These are phyloP conservation scores for Meles meles DNA, from an alignment of 2,113 vertebrate genomes.

Conservation along the genomic window DNA sequence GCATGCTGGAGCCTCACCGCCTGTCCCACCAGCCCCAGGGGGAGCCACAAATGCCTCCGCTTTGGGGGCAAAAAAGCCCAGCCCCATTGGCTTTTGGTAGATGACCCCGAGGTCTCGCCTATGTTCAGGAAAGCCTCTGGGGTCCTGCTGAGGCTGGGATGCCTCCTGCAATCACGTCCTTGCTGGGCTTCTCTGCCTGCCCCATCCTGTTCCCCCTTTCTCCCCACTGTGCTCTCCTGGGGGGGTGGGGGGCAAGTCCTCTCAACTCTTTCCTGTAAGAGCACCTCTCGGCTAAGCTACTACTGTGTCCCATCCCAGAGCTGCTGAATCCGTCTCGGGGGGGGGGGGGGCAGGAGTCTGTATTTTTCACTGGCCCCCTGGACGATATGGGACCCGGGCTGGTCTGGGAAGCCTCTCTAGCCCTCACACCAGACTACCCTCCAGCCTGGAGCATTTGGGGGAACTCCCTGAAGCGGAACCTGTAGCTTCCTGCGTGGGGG, in stretches of 20 bases:
- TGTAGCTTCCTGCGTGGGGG: no score
- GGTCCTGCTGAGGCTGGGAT: not conserved
- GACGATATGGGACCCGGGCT: not conserved
- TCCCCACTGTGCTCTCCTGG: not conserved
- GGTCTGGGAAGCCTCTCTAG: not conserved
- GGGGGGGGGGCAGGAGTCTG: not conserved
- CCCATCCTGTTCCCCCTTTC: fast-evolving
- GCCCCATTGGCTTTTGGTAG: not conserved
- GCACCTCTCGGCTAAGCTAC: not conserved
- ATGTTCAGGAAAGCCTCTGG: not conserved
- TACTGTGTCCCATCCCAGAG: not conserved
- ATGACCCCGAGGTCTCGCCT: not conserved
- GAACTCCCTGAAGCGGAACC: not conserved
- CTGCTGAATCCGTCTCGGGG: not conserved
- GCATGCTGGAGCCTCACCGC: fast-evolving
- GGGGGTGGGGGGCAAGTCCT: not conserved
- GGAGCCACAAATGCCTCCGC: not conserved
- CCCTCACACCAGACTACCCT: no score
- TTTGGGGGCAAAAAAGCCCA: not conserved
- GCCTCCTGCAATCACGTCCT: not conserved
- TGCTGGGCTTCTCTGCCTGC: not conserved
- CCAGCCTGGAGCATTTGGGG: not conserved
- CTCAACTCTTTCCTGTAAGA: not conserved
- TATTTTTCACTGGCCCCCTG: not conserved
- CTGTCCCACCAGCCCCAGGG: not conserved